phyloP scores from a whole-genome alignment of 2,888 invertebrate species.

The Drosophila falleni region DNA sequence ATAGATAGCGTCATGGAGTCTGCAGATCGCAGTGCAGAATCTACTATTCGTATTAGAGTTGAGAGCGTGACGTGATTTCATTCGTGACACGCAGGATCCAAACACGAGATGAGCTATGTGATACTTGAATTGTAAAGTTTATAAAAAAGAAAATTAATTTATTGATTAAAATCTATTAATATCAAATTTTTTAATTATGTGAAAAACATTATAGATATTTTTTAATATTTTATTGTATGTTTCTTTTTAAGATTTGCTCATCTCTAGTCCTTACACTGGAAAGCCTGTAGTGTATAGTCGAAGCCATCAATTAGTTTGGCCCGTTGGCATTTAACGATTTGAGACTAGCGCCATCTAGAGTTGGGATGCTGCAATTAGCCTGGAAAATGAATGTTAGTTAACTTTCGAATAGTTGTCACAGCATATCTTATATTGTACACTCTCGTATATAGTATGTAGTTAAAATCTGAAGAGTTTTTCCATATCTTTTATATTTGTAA shows the following conservation, averaged over 20 bases:
- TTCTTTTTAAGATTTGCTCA: too few species aligned
- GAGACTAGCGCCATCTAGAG: constrained; percentile 56
- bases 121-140: too few species aligned
- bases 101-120: background rate
- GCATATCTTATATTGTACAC: constrained; percentile 10
- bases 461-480: constrained; percentile 33
- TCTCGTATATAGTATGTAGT: background rate
- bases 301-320: constrained; percentile 43
- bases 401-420: constrained; percentile 59
- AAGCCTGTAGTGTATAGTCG: constrained; percentile 9
- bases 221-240: too few species aligned
- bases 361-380: constrained; percentile 41
- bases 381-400: constrained; percentile 42
- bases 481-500: constrained; percentile 69
- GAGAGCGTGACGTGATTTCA: background rate
- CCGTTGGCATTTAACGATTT: constrained; percentile 47
- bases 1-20: constrained; percentile 64
- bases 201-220: too few species aligned
- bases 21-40: constrained; percentile 28
- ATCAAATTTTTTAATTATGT: too few species aligned
- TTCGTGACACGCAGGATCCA: constrained; percentile 14
- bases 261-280: constrained; percentile 7
- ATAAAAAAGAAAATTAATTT: too few species aligned
- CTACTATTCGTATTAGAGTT: constrained; percentile 29
- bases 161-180: too few species aligned